Evolutionary conservation across 2,888 invertebrate genomes (phyloP), one percentile per base, ranked within the genome.

Genomic region (Conus canariensis): DNA sequence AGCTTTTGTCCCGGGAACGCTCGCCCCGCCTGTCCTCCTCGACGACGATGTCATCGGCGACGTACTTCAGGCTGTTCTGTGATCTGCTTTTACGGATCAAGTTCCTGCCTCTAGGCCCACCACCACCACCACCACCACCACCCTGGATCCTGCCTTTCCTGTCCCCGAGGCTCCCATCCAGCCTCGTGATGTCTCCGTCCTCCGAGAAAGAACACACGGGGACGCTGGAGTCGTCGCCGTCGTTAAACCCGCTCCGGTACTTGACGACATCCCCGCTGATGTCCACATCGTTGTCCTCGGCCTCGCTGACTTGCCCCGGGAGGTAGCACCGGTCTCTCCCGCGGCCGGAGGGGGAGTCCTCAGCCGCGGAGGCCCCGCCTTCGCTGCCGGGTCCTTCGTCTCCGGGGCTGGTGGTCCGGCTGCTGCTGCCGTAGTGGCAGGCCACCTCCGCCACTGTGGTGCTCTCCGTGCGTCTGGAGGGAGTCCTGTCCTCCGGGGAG

Each of bases 381-480:
- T 30, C 58, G 7, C 14, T 14, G 22, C 25, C n/a, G n/a, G 8
- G 45, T 16, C 25, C 45, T 60, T 56, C 85, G 30, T 77, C 77
- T 30, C 67, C 67, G 19, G 87, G 87, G 58, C 70, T 74, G 74
- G 70, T 87, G 87, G 25, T n/a, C 22, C 25, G 22, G 58, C 70
- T 87, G 67, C 70, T 67, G 16, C 70, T 70, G 22, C 22, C 22
- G 58, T 74, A 64, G 74, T 87, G 56, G 58, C 74, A 87, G 12
- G 87, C 87, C 87, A 87, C 58, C 87, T 87, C 87, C 67, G 87
- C 87, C 58, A 87, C 45, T 0, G 87, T 87, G 58, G 87, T 87
- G 74, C 67, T 87, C 74, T 87, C 74, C 74, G 87, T 87, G 87
- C 70, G 87, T 10, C 12, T 14, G 16, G 64, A 64, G 64, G 19